Percentiles rank a stretch among this genome's conserved stretches.
Evolutionary conservation across 2,113 vertebrate species (phyloP).

Genomic region (Chlorocebus sabaeus): DNA sequence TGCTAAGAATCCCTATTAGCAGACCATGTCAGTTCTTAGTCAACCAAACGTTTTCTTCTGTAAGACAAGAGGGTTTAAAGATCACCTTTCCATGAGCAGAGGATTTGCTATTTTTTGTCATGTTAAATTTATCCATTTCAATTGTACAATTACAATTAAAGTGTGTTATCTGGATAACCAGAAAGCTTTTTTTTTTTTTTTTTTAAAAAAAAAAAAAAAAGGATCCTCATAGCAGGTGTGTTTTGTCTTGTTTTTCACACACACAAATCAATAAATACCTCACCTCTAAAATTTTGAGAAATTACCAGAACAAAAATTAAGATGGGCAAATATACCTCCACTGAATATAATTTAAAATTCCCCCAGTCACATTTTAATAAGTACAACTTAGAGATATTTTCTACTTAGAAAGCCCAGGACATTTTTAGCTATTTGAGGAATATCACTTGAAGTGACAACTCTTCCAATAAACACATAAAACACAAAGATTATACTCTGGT

Average conservation of each 20-base stretch:
- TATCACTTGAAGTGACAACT: conserved; percentile 10
- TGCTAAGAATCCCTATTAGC: conserved; percentile 74
- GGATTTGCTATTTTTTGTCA: conserved; percentile 68
- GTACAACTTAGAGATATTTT: conserved; percentile 2
- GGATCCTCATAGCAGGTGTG: background rate
- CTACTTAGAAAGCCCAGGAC: background rate
- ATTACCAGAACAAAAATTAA: conserved; percentile 29
- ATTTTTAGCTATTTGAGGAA: background rate
- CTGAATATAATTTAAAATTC: conserved; percentile 24
- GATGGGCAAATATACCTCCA: background rate
- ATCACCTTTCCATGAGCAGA: conserved; percentile 5
- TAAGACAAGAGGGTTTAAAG: conserved; percentile 66
- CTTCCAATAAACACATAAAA: background rate
- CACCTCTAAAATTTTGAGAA: conserved; percentile 55
- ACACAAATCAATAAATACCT: conserved; percentile 36
- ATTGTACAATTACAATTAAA: conserved; percentile 30
- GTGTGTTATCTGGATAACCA: conserved; percentile 67
- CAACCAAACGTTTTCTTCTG: conserved; percentile 69
- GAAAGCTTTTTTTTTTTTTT: conserved; percentile 42
- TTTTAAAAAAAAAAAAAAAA: conserved; percentile 8
- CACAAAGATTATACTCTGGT: background rate
- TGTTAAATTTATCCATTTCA: conserved; percentile 32
- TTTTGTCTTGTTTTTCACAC: conserved; percentile 36
- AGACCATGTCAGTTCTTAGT: conserved; percentile 72
- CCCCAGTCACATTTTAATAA: conserved; percentile 38